A percentile compares a stretch with the other conserved stretches of the same genome.
phyloP scores from a whole-genome alignment of 2,113 vertebrate genomes.

The Brachyistius frenatus region DNA sequence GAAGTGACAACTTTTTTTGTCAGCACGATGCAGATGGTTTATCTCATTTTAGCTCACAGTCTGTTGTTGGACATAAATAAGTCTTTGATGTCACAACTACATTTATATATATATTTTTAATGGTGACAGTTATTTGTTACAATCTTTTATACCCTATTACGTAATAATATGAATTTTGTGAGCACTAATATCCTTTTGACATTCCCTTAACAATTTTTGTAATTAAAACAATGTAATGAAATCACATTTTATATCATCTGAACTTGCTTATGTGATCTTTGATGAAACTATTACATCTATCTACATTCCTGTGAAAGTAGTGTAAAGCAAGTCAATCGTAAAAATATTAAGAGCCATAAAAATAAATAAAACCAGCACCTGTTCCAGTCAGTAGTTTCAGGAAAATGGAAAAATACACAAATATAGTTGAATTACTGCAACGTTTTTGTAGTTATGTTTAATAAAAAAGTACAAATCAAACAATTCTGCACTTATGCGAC shows the following conservation, averaged over 20 bases:
- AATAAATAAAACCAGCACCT: too few relatives aligned
- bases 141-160: conserved; percentile 25
- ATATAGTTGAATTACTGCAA: too few relatives aligned
- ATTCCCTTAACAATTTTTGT: background rate
- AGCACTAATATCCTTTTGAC: conserved; percentile 34
- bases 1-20: conserved; percentile 72
- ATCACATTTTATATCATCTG: background rate
- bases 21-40: conserved; percentile 59
- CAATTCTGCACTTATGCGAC: too few relatives aligned
- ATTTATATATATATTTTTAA: conserved; percentile 55
- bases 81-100: conserved; percentile 54
- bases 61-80: conserved; percentile 68
- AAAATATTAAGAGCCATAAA: too few relatives aligned
- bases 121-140: conserved; percentile 45
- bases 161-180: conserved; percentile 31
- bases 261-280: background rate
- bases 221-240: conserved; percentile 27
- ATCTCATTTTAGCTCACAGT: conserved; percentile 67
- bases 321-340: too few relatives aligned
- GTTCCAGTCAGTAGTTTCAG: too few relatives aligned
- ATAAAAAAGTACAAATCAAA: background rate
- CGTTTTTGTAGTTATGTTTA: too few relatives aligned
- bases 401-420: too few relatives aligned
- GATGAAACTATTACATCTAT: too few relatives aligned
- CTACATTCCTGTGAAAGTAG: too few relatives aligned